phyloP scores from a whole-genome alignment of 2,888 invertebrate species.

The Andrena minutula region DNA sequence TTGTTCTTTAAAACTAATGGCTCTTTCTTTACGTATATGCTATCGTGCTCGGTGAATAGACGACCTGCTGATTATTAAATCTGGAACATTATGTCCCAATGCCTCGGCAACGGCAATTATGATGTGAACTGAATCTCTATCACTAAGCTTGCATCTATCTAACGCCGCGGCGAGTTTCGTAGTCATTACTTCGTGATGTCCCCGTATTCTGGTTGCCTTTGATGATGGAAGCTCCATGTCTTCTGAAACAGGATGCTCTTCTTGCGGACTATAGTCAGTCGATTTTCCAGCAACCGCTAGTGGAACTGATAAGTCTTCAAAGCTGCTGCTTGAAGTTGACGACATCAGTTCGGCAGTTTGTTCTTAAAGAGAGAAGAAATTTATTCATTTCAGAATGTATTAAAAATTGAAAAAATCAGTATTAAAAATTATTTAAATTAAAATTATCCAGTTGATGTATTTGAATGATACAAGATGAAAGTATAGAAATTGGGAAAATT shows the following conservation, averaged over 20 bases:
- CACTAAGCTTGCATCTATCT: slow-evolving; percentile 54
- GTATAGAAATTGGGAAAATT: neutral
- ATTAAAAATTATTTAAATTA: neutral
- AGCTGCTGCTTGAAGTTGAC: neutral
- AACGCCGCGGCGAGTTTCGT: slow-evolving; percentile 36
- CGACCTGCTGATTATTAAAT: slow-evolving; percentile 44
- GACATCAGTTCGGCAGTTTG: slow-evolving; percentile 16
- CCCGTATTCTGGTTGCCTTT: neutral
- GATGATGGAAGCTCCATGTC: neutral
- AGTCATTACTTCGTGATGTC: neutral
- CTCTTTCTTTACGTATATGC: slow-evolving; percentile 33
- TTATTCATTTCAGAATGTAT: too few relatives aligned
- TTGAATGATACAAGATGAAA: neutral
- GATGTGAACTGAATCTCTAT: slow-evolving; percentile 50
- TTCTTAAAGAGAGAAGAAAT: slow-evolving; percentile 4
- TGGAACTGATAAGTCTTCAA: neutral
- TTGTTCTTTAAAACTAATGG: slow-evolving; percentile 12
- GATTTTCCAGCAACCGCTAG: neutral
- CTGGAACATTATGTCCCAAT: slow-evolving; percentile 30
- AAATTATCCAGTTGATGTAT: slow-evolving; percentile 10
- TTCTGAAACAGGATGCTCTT: slow-evolving; percentile 3
- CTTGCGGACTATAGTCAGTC: slow-evolving; percentile 1
- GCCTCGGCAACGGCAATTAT: slow-evolving; percentile 46
- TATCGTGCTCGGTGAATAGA: slow-evolving; percentile 29
- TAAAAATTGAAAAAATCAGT: too few relatives aligned